phyloP scores from a whole-genome alignment of 2,797 vertebrate species.

The Tokudaia muenninki region DNA sequence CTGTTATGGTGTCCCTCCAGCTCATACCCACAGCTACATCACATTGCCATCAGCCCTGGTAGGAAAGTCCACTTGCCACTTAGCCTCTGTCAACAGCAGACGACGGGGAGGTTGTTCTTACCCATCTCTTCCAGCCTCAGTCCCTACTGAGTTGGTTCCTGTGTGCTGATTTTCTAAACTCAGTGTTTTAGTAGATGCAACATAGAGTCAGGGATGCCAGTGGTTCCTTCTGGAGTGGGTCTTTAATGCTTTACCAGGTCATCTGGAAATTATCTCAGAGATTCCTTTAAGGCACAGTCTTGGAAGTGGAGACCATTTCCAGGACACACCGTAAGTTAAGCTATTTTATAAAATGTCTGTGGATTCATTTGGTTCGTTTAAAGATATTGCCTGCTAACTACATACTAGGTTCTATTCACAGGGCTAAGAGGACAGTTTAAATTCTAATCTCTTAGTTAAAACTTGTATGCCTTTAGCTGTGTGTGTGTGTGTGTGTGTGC shows the following conservation, averaged over 20 bases:
- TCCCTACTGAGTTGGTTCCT: constrained; percentile 7
- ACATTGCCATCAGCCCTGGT: neutral
- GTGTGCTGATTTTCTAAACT: neutral
- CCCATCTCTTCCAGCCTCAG: constrained; percentile 20
- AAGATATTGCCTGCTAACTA: constrained; percentile 55
- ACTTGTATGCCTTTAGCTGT: neutral
- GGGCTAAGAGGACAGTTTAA: neutral
- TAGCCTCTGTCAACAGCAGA: constrained; percentile 50
- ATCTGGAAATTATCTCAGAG: constrained; percentile 5
- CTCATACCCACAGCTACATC: neutral
- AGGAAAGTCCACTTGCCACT: neutral
- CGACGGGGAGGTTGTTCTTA: constrained; percentile 52
- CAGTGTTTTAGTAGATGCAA: neutral
- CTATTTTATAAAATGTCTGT: constrained; percentile 50
- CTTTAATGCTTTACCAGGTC: neutral
- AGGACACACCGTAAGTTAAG: constrained; percentile 26
- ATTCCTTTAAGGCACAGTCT: neutral
- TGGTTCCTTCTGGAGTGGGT: neutral
- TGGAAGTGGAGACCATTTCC: neutral
- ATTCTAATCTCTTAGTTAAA: constrained; percentile 30
- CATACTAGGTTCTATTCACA: neutral
- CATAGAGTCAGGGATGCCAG: neutral
- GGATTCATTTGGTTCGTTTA: constrained; percentile 36
- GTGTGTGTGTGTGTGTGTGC: neutral
- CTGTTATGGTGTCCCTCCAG: neutral